These are phyloP conservation scores for Gavialis gangeticus DNA, from an alignment of 2,113 vertebrate genomes.

Conservation along the genomic window DNA sequence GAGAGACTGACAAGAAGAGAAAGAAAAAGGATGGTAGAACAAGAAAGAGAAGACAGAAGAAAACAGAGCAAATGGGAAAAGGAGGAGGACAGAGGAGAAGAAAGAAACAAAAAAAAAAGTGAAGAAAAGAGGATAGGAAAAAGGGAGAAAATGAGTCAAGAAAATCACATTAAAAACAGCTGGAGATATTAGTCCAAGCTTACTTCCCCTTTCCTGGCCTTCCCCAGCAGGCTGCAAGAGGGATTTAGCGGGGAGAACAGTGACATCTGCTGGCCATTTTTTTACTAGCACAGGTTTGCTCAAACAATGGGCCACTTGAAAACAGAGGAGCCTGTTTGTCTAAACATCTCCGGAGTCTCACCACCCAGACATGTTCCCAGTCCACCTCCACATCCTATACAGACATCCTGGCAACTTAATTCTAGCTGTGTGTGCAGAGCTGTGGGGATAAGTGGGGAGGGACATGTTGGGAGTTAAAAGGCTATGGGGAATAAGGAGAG, in stretches of 20 bases:
- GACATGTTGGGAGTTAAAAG: neutral
- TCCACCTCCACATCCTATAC: neutral
- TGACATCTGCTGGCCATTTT: constrained; percentile 21
- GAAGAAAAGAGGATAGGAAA: neutral
- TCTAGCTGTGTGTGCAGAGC: neutral
- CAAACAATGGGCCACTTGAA: neutral
- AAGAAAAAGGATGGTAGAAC: neutral
- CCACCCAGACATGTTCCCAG: neutral
- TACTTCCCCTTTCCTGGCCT: neutral
- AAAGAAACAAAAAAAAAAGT: neutral
- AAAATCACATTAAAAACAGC: neutral
- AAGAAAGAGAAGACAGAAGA: neutral
- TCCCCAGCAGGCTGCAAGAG: neutral
- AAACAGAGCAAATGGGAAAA: neutral
- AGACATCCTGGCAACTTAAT: neutral
- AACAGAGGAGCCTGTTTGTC: neutral
- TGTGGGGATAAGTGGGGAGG: neutral
- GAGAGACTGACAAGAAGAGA: neutral
- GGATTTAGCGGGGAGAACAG: neutral
- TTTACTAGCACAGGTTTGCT: neutral
- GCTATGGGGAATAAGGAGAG: neutral
- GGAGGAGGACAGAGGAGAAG: too few species aligned
- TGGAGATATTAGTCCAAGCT: neutral
- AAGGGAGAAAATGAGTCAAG: neutral
- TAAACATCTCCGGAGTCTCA: neutral